Percentiles rank a stretch among this genome's conserved stretches.
phyloP scores from a whole-genome alignment of 2,888 invertebrate species.

The Cremastinae sp. region DNA sequence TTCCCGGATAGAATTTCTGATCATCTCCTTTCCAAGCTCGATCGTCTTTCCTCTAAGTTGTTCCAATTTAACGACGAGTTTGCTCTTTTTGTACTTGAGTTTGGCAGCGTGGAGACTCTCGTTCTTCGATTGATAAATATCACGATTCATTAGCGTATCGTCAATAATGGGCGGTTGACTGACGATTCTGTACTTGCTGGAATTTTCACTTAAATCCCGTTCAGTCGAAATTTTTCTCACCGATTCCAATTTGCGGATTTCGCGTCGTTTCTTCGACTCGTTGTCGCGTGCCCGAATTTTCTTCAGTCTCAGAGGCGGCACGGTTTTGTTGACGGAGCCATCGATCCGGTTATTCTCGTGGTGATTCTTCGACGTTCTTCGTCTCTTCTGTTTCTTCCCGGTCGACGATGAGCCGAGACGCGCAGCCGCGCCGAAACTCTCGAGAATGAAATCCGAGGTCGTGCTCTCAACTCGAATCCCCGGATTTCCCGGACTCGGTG shows the following conservation, averaged over 20 bases:
- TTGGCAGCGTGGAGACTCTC: slow-evolving; percentile 61
- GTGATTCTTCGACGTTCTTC: not conserved
- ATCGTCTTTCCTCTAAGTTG: slow-evolving; percentile 68
- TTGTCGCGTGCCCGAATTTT: slow-evolving; percentile 64
- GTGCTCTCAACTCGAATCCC: too few relatives aligned
- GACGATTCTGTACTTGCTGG: slow-evolving; percentile 70
- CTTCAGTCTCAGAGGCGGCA: slow-evolving; percentile 75
- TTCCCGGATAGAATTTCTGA: slow-evolving; percentile 11
- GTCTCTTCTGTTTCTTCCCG: slow-evolving; percentile 8
- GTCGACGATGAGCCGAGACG: too few relatives aligned
- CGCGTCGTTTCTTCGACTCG: not conserved
- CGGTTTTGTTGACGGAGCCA: slow-evolving; percentile 62
- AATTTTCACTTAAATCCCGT: too few relatives aligned
- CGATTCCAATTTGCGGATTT: not conserved
- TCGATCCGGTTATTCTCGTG: not conserved
- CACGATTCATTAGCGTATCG: slow-evolving; percentile 31
- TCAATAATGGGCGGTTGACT: slow-evolving; percentile 64
- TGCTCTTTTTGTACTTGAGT: slow-evolving; percentile 65
- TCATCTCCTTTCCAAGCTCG: slow-evolving; percentile 67
- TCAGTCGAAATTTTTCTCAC: slow-evolving; percentile 4
- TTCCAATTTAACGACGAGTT: slow-evolving; percentile 65
- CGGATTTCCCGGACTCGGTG: not conserved
- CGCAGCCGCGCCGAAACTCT: too few relatives aligned
- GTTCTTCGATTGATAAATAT: not conserved
- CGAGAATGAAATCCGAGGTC: too few relatives aligned